Evolutionary conservation across 2,113 vertebrate species (phyloP).

Genomic region (Lasiurus cinereus): DNA sequence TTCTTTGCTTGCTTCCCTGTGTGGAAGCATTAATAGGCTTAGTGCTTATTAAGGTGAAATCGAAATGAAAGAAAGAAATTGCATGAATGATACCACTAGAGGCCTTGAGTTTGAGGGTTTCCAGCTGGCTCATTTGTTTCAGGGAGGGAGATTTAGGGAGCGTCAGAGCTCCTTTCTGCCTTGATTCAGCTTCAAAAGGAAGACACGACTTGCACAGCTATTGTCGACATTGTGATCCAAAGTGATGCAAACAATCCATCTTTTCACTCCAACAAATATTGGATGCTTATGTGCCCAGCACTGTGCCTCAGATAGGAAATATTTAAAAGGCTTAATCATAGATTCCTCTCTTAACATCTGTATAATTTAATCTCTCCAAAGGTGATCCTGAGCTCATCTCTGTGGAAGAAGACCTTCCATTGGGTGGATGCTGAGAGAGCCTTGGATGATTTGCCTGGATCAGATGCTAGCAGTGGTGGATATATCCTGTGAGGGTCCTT

Average conservation of each 20-base stretch:
- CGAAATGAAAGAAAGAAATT: slow-evolving; percentile 44
- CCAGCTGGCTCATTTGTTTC: slow-evolving; percentile 25
- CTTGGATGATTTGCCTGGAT: neutral
- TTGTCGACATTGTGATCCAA: neutral
- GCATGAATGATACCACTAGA: neutral
- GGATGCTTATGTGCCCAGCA: neutral
- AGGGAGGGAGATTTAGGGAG: neutral
- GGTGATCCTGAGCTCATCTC: neutral
- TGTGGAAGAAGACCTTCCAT: neutral
- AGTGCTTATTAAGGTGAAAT: slow-evolving; percentile 64
- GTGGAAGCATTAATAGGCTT: slow-evolving; percentile 34
- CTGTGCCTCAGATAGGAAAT: neutral
- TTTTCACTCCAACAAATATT: neutral
- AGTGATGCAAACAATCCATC: neutral
- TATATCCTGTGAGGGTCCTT: neutral
- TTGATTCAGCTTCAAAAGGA: neutral
- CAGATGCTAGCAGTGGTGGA: neutral
- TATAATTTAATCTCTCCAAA: neutral
- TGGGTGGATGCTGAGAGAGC: neutral
- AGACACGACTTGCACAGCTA: neutral
- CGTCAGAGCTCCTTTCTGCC: neutral
- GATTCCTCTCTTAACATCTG: neutral
- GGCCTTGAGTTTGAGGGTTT: neutral
- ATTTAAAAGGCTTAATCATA: neutral
- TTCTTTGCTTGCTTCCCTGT: slow-evolving; percentile 75